Percentiles rank a stretch among this genome's conserved stretches.
phyloP scores from a whole-genome alignment of 2,797 vertebrate genomes.

The Epinephelus coioides region DNA sequence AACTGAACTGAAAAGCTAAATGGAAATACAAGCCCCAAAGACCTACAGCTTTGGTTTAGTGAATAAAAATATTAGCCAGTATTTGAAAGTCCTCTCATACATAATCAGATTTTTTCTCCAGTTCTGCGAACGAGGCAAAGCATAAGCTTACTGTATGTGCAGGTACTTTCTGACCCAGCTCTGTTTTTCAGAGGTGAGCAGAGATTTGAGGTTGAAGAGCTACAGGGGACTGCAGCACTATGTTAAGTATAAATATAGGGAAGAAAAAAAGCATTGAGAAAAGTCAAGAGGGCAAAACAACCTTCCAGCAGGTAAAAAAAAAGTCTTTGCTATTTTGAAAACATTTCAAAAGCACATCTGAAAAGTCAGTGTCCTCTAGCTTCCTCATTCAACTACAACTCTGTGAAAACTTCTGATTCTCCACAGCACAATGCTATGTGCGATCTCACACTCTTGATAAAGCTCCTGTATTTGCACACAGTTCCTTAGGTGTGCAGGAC shows the following conservation, averaged over 20 bases:
- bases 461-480: conserved; percentile 34
- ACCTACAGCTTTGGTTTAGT: no score
- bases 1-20: no score
- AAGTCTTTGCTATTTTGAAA: conserved; percentile 27
- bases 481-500: conserved; percentile 24
- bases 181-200: conserved; percentile 13
- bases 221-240: conserved; percentile 16
- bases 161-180: not conserved
- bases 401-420: conserved; percentile 14
- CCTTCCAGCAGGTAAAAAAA: conserved; percentile 13
- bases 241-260: conserved; percentile 17
- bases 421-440: conserved; percentile 27
- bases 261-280: not conserved
- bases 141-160: not conserved
- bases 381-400: conserved; percentile 6
- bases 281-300: conserved; percentile 34
- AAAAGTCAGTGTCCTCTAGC: conserved; percentile 25
- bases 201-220: conserved; percentile 22
- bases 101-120: conserved; percentile 5
- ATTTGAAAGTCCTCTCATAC: no score
- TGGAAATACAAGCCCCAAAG: no score
- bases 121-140: not conserved
- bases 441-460: conserved; percentile 56
- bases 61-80: not conserved
- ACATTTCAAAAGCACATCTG: conserved; percentile 40